These are phyloP conservation scores for Drosophila multiciliata DNA, from an alignment of 2,888 invertebrate species.

Conservation along the genomic window DNA sequence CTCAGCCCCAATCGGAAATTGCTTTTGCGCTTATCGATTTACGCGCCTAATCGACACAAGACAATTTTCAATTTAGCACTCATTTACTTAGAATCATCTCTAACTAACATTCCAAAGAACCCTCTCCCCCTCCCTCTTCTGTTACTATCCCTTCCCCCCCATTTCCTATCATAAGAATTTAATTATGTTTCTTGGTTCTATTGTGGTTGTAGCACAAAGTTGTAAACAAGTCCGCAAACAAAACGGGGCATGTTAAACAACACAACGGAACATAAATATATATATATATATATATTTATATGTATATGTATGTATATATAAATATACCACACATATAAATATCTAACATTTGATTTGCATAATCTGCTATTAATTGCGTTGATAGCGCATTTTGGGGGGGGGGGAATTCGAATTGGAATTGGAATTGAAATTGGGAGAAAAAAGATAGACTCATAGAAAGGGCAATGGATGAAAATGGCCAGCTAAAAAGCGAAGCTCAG, in stretches of 20 bases:
- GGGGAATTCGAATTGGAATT: not conserved
- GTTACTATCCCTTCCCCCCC: not conserved
- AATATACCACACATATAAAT: constrained; percentile 44
- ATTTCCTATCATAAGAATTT: constrained; percentile 29
- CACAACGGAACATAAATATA: constrained; percentile 7
- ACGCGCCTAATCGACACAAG: constrained; percentile 73
- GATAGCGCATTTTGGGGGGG: constrained; percentile 59
- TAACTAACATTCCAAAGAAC: constrained; percentile 12
- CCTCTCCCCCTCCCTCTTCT: not conserved
- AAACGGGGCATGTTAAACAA: constrained; percentile 24
- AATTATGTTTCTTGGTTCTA: constrained; percentile 29
- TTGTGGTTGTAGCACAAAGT: constrained; percentile 5
- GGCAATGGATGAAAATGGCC: constrained; percentile 14
- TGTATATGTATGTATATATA: constrained; percentile 3
- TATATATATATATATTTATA: constrained; percentile 6
- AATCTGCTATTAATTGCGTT: constrained; percentile 82
- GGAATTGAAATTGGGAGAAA: constrained; percentile 41
- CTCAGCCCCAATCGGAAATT: constrained; percentile 78
- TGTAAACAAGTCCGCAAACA: constrained; percentile 36
- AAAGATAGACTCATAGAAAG: constrained; percentile 29
- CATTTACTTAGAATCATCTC: constrained; percentile 41
- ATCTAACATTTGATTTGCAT: constrained; percentile 74
- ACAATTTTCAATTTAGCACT: constrained; percentile 73
- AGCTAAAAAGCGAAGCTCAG: constrained; percentile 16
- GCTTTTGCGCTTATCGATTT: constrained; percentile 78